Evolutionary conservation across 2,888 invertebrate species (phyloP).

Genomic region (Therioaphis trifolii): DNA sequence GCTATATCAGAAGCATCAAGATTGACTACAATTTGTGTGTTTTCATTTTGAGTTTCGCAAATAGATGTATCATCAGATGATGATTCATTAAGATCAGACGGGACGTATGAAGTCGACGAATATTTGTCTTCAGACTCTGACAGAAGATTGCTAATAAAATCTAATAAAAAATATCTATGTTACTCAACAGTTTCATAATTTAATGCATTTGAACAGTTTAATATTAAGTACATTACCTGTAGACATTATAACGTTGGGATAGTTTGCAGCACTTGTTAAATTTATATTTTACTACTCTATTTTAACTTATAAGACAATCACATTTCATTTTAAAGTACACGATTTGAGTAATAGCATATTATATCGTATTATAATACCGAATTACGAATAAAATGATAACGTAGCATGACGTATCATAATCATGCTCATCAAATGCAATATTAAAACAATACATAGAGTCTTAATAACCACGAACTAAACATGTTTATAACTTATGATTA

Average conservation of each 20-base stretch:
- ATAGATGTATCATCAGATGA: not conserved
- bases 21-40: constrained; percentile 24
- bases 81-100: constrained; percentile 22
- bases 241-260: constrained; percentile 7
- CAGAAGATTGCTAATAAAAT: constrained; percentile 16
- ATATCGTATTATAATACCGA: not conserved
- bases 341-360: no score
- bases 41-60: constrained; percentile 9
- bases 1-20: constrained; percentile 3
- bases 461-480: not conserved
- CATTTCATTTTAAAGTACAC: not conserved
- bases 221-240: constrained; percentile 23
- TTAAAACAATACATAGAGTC: not conserved
- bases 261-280: not conserved
- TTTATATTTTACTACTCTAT: not conserved
- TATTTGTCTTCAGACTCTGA: constrained; percentile 27
- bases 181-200: not conserved
- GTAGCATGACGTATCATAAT: not conserved
- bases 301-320: not conserved
- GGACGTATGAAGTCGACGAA: constrained; percentile 15
- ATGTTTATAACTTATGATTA: not conserved
- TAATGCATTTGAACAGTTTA: not conserved
- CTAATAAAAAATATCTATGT: constrained; percentile 16
- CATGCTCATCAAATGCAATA: not conserved
- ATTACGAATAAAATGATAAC: not conserved